These are phyloP conservation scores for Adineta ricciae DNA, from an alignment of 2,888 invertebrate genomes.

Conservation along the genomic window DNA sequence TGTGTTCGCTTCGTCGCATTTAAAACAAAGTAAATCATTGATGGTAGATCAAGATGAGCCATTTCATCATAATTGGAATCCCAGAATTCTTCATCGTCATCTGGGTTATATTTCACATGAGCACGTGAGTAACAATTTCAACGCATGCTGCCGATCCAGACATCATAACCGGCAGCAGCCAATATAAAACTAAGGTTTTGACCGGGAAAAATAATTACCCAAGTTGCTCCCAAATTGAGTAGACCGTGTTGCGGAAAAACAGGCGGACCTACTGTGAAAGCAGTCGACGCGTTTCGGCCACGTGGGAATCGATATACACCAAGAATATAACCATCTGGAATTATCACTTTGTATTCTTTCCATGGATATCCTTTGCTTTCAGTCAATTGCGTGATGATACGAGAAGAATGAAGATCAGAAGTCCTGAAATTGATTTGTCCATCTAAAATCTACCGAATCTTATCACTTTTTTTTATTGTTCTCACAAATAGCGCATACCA, in stretches of 20 bases:
- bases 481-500: too few relatives aligned
- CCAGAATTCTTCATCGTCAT: too few relatives aligned
- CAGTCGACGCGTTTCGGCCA: constrained; percentile 39
- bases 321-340: constrained; percentile 72
- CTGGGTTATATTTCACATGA: too few relatives aligned
- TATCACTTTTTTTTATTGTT: too few relatives aligned
- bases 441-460: too few relatives aligned
- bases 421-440: too few relatives aligned
- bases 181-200: constrained; percentile 52
- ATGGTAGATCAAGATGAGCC: too few relatives aligned
- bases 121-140: constrained; percentile 67
- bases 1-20: too few relatives aligned
- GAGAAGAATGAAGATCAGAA: neutral
- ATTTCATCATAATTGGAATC: too few relatives aligned
- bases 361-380: constrained; percentile 48
- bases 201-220: constrained; percentile 62
- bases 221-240: constrained; percentile 66
- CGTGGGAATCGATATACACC: constrained; percentile 67
- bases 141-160: constrained; percentile 72
- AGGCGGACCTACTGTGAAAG: constrained; percentile 37
- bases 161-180: constrained; percentile 57
- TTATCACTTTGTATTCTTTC: constrained; percentile 49
- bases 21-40: too few relatives aligned
- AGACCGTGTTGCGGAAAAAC: constrained; percentile 58
- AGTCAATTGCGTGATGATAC: constrained; percentile 39